Evolutionary conservation across 2,888 invertebrate species (phyloP), one percentile per base, ranked within the genome.

Genomic region (Thysanoteuthis rhombus): DNA sequence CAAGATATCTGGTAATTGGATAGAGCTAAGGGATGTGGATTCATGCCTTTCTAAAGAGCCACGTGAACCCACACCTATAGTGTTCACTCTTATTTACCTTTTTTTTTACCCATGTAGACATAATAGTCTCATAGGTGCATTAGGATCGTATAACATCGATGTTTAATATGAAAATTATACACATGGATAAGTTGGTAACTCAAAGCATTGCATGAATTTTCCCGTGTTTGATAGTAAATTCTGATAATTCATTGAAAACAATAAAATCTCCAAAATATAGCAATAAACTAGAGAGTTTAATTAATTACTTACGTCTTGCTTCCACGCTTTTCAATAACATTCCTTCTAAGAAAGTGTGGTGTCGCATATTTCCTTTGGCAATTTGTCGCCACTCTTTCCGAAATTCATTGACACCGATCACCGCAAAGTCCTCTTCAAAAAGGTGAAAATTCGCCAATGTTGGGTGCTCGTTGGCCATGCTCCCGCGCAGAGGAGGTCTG

Each of bases 331-430:
- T 95, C 47, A 96, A 95, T 42, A 96, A 94, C 52, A 96, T 95
- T 25, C 96, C 96, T 93, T 96, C 96, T 47, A 96, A 94, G 93
- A 96, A 96, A 93, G 96, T 95, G 10, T 94, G 93, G 89, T 95
- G 95, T 90, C 95, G 94, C 36, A 95, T 95, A 93, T 95, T 95
- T 90, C 93, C 94, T 93, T 95, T 94, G 5, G 95, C 95, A 25
- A 94, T 94, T 47, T 94, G 94, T 92, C 95, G 95, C 95, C 95
- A 95, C 36, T 95, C 95, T 36, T 94, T 93, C 10, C 93, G n/a
- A 52, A 93, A 93, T 93, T 93, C 93, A 58, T 58, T 58, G 52
- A 58, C 93, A 19, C 93, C 93, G 25, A 93, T 39, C 52, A 93
- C 93, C 1, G 93, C 47, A 58, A 93, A 93, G 39, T 93, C 93